A percentile compares a stretch with the other conserved stretches of the same genome.
These are phyloP conservation scores for Trachelipus rathkii DNA, from an alignment of 1,140 invertebrate species.

Conservation along the genomic window DNA sequence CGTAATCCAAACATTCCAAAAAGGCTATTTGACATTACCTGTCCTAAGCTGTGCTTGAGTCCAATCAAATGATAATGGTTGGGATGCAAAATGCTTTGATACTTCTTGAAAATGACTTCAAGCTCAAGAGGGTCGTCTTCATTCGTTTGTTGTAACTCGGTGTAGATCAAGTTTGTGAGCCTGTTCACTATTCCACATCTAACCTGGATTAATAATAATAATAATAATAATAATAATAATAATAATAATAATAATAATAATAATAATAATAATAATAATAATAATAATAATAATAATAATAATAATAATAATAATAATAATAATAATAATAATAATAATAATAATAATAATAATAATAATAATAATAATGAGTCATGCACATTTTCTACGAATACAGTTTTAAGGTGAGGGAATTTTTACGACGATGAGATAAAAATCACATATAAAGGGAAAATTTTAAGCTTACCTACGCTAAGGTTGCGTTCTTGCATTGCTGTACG, in stretches of 20 bases:
- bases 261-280: too few relatives aligned
- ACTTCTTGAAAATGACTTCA: conserved; percentile 38
- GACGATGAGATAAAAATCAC: too few relatives aligned
- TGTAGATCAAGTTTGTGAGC: conserved; percentile 37
- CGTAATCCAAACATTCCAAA: too few relatives aligned
- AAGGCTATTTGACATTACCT: conserved; percentile 22
- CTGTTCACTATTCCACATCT: conserved; percentile 32
- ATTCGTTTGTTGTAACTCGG: conserved; percentile 31
- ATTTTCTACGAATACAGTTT: too few relatives aligned
- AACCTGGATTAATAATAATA: conserved; percentile 21
- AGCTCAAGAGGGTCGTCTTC: conserved; percentile 28
- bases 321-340: background rate
- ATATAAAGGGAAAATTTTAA: too few relatives aligned
- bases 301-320: background rate
- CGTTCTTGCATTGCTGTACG: too few relatives aligned
- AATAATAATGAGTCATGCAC: too few relatives aligned
- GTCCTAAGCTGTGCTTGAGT: conserved; percentile 37
- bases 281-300: background rate
- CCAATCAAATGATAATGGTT: conserved; percentile 44
- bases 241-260: too few relatives aligned
- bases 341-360: too few relatives aligned
- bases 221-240: too few relatives aligned
- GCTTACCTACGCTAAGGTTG: too few relatives aligned
- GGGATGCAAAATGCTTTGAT: conserved; percentile 37
- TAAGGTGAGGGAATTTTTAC: too few relatives aligned